Evolutionary conservation across 2,113 vertebrate genomes (phyloP), one percentile per base, ranked within the genome.

Genomic region (Chlorocebus sabaeus): DNA sequence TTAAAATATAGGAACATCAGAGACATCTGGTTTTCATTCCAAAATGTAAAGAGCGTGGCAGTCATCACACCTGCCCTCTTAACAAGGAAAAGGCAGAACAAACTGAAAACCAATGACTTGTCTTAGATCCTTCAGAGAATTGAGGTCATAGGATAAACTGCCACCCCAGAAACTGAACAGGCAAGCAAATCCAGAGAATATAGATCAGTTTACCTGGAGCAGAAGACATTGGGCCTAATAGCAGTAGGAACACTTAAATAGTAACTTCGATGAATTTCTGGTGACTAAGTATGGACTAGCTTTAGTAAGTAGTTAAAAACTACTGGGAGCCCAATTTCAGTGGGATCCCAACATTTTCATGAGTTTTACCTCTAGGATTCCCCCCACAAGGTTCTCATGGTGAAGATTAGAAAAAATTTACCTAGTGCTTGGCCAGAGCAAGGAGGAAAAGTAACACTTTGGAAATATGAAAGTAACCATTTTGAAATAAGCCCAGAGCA

Each of bases 11-110:
- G 68, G 95, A 89, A 59, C 75, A 86, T 67, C 57, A 97, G 80
- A 96, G 75, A 81, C 95, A 86, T 92, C 72, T 96, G 92, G 79
- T 94, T 94, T 85, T 48, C 76, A 95, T 73, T 93, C 35, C 9
- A 82, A 68, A 57, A 45, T 55, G 40, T 76, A 55, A 92, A 92
- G 92, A 85, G 52, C 64, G 52, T 90, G 40, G 57, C 50, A 95
- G 61, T 64, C 80, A 93, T 93, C 73, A 81, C 32, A 76, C 72
- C 73, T 61, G 13, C 67, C 90, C 75, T 59, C 48, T 93, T 50
- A 70, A 96, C 10, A 86, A 96, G 67, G 82, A 70, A 93, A 93
- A 92, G 64, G 14, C 45, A 38, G 67, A 89, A 20, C 64, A 93
- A 94, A 89, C 67, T 59, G 22, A 86, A 96, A 95, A 86, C 38